Evolutionary conservation across 2,797 vertebrate species (phyloP), one percentile per base, ranked within the genome.

Genomic region (Heterohyrax brucei): DNA sequence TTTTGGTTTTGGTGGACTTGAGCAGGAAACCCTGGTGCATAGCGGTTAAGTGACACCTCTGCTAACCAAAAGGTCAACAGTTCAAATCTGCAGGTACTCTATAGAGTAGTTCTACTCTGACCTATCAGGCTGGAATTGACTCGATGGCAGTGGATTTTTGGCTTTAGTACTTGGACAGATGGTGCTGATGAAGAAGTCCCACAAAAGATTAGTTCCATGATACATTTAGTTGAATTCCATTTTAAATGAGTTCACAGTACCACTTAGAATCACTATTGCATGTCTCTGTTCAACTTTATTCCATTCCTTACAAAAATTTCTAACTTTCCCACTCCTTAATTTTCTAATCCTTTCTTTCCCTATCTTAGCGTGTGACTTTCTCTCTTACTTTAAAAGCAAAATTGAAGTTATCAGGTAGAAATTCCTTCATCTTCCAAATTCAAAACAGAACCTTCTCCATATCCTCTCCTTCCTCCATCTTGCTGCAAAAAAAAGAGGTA

Each of bases 221-320:
- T 76, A 66, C 91, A 91, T 50, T 30, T 44, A 86, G 39, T 56
- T 80, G 33, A 33, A 82, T 86, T 24, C n/a, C 33, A 66, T 53
- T 91, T 95, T 93, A 96, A 91, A 93, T 85, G 66, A 85, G 28
- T 72, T 19, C 56, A 82, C 18, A 46, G 1, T 87, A 66, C 61
- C 66, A 59, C 12, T 79, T 70, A 89, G 75, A 89, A 95, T 56
- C 39, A 48, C 39, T 78, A 86, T 78, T 85, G 48, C 33, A 73
- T 84, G 44, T 53, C 26, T 89, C 53, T 48, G 5, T 85, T 76
- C 56, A 87, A 82, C n/a, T 80, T 70, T 64, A 90, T 87, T 84
- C 50, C n/a, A 87, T 83, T 84, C 10, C 44, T 76, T 14, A 62
- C 30, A 61, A 61, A 61, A 91, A 79, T 59, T 30, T 50, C 16